phyloP scores from a whole-genome alignment of 2,888 invertebrate genomes.

The Pyrochroa serraticornis region DNA sequence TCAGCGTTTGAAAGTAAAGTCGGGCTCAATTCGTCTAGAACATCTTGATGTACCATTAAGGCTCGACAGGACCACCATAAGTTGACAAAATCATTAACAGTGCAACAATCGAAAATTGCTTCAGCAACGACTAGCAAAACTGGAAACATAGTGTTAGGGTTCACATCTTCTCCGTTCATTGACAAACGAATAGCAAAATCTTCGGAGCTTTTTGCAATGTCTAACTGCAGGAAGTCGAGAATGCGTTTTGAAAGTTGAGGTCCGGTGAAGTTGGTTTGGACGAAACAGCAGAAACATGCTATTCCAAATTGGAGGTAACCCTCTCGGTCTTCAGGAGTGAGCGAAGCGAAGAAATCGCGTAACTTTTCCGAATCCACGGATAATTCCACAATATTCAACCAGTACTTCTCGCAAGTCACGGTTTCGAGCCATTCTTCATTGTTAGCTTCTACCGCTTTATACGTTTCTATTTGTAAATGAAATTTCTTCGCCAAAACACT shows the following conservation, averaged over 20 bases:
- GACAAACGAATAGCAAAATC: conserved; percentile 59
- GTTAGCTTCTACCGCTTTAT: background rate
- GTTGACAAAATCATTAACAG: conserved; percentile 52
- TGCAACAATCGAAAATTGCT: conserved; percentile 54
- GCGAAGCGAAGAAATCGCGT: conserved; percentile 36
- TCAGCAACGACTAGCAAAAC: conserved; percentile 58
- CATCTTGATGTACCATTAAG: conserved; percentile 74
- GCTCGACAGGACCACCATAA: conserved; percentile 80
- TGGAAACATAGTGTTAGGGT: conserved; percentile 67
- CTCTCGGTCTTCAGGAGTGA: conserved; percentile 57
- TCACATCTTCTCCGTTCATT: conserved; percentile 71
- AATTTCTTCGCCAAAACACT: conserved; percentile 14
- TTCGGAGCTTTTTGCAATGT: conserved; percentile 59
- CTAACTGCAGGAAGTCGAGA: conserved; percentile 55
- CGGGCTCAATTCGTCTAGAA: conserved; percentile 77
- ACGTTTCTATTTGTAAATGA: conserved; percentile 8
- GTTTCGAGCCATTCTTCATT: conserved; percentile 16
- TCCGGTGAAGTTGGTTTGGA: conserved; percentile 84
- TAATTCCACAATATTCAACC: conserved; percentile 34
- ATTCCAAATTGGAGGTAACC: conserved; percentile 62
- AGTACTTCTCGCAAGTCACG: conserved; percentile 31
- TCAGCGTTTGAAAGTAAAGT: conserved; percentile 68
- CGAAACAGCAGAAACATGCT: conserved; percentile 72
- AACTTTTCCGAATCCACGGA: conserved; percentile 33
- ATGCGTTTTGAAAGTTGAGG: conserved; percentile 62